Evolutionary conservation across 1,140 invertebrate genomes (phyloP).

Genomic region (Bradynema listronoti): DNA sequence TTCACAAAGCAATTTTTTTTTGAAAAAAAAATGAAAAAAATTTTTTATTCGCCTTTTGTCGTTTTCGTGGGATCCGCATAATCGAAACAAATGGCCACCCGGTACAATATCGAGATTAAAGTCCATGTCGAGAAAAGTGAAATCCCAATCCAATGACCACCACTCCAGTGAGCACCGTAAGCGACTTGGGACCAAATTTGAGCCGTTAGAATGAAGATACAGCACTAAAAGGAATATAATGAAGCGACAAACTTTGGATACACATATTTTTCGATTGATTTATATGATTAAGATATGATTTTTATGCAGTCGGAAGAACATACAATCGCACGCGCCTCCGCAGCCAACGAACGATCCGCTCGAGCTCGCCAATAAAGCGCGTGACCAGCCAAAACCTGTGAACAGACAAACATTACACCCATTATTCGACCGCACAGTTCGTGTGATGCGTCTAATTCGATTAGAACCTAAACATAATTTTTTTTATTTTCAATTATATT

Average conservation of each 20-base stretch:
- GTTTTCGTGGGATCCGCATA: background rate
- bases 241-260: background rate
- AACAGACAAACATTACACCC: constrained; percentile 41
- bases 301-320: constrained; percentile 12
- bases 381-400: constrained; percentile 27
- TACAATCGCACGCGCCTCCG: constrained; percentile 51
- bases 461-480: constrained; percentile 31
- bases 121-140: constrained; percentile 55
- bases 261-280: too few relatives aligned
- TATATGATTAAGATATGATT: too few relatives aligned
- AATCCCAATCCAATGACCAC: constrained; percentile 55
- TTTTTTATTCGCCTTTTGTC: too few relatives aligned
- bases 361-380: constrained; percentile 47
- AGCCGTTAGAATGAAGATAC: constrained; percentile 48
- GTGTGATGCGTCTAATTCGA: constrained; percentile 50
- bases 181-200: constrained; percentile 57
- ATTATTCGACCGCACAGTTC: constrained; percentile 52
- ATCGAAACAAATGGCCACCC: constrained; percentile 20
- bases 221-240: constrained; percentile 37
- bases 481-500: background rate
- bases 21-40: too few relatives aligned
- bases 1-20: too few relatives aligned
- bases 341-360: constrained; percentile 43
- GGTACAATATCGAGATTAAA: constrained; percentile 48
- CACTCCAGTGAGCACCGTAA: constrained; percentile 47